These are phyloP conservation scores for Oreochromis tanganicae DNA, from an alignment of 2,113 vertebrate genomes.

Conservation along the genomic window DNA sequence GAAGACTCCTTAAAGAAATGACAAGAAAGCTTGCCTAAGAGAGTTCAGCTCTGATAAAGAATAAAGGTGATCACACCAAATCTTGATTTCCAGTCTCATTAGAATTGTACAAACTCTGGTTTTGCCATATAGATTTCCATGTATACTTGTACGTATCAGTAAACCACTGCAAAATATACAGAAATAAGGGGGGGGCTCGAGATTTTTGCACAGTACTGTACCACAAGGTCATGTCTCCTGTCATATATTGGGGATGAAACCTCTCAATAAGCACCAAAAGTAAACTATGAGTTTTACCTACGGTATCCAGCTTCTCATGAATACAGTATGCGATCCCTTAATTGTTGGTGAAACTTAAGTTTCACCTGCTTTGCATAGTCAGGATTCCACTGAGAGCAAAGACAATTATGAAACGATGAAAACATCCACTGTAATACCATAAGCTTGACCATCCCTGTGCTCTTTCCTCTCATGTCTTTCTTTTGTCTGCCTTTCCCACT, in stretches of 20 bases:
- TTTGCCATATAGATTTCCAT: background rate
- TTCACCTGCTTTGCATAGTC: background rate
- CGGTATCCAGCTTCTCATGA: background rate
- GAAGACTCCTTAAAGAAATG: background rate
- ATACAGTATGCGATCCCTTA: background rate
- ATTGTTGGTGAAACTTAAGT: background rate
- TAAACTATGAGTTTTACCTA: background rate
- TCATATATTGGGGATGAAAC: background rate
- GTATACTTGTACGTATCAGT: background rate
- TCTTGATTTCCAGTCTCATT: background rate
- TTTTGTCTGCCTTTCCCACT: background rate
- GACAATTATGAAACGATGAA: background rate
- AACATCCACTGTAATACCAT: background rate
- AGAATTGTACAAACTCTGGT: background rate
- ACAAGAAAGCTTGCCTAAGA: background rate
- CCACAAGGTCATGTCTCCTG: background rate
- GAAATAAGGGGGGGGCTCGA: too few species aligned
- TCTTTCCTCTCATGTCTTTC: background rate
- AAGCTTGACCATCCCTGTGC: background rate
- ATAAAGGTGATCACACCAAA: too few species aligned
- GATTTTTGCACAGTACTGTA: background rate
- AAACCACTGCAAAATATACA: background rate
- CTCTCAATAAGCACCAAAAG: background rate
- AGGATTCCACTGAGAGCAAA: background rate
- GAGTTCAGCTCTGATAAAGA: background rate